A percentile compares a stretch with the other conserved stretches of the same genome.
These are phyloP conservation scores for Cynocephalus volans DNA, from an alignment of 2,113 vertebrate species.

Conservation along the genomic window DNA sequence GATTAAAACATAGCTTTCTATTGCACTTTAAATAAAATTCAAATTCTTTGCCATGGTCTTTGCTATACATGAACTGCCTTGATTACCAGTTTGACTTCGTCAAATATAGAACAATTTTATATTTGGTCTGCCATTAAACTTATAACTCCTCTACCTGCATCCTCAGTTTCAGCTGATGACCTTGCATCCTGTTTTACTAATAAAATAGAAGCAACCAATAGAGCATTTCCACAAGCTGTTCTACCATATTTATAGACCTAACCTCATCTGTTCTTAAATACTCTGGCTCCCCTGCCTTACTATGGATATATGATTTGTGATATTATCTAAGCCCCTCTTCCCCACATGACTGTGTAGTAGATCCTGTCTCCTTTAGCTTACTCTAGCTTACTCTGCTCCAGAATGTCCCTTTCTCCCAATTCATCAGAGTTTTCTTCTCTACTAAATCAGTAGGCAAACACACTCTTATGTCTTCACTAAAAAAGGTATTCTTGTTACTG, in stretches of 20 bases:
- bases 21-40: background rate
- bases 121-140: background rate
- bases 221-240: background rate
- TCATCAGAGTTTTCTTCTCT: background rate
- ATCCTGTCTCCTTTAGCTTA: background rate
- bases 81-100: background rate
- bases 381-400: no score
- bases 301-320: background rate
- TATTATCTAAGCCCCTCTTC: rapidly evolving
- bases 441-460: background rate
- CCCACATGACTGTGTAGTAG: no score
- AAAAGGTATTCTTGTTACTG: background rate
- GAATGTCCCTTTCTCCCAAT: background rate
- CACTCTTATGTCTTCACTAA: background rate
- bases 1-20: background rate
- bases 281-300: background rate
- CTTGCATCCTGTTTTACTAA: background rate
- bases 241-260: background rate
- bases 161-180: background rate
- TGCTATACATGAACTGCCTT: background rate
- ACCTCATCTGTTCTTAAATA: background rate
- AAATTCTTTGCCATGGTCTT: background rate
- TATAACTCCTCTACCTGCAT: background rate
- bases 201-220: background rate
- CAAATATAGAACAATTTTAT: background rate